These are phyloP conservation scores for Podiceps cristatus DNA, from an alignment of 2,113 vertebrate genomes.

Conservation along the genomic window DNA sequence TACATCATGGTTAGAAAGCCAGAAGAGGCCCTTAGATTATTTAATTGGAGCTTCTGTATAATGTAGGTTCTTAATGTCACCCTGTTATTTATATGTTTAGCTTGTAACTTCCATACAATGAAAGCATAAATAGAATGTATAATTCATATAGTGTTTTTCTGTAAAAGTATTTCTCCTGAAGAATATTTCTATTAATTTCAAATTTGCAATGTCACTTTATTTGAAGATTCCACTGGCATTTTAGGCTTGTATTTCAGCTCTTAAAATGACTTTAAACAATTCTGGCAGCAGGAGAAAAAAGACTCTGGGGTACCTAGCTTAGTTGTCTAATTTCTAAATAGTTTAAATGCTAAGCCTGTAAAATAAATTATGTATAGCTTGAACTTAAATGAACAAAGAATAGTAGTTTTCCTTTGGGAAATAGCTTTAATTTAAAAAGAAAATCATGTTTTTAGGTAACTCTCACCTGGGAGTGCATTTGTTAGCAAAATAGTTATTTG, in stretches of 20 bases:
- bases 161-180: constrained; percentile 11
- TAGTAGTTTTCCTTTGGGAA: constrained; percentile 57
- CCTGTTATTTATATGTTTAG: background rate
- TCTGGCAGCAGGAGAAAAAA: constrained; percentile 30
- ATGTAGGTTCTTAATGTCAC: background rate
- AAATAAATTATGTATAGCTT: constrained; percentile 60
- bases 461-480: constrained; percentile 17
- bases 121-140: background rate
- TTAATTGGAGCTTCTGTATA: background rate
- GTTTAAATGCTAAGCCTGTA: constrained; percentile 59
- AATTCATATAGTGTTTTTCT: constrained; percentile 18
- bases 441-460: constrained; percentile 21
- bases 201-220: constrained; percentile 29
- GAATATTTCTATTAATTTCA: constrained; percentile 44
- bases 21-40: background rate
- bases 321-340: constrained; percentile 65
- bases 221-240: constrained; percentile 46
- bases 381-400: constrained; percentile 58
- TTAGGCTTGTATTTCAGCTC: constrained; percentile 53
- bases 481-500: constrained; percentile 2
- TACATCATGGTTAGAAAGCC: background rate
- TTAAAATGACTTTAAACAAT: constrained; percentile 63
- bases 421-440: constrained; percentile 68
- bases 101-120: background rate
- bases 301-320: constrained; percentile 29